A percentile compares a stretch with the other conserved stretches of the same genome.
Conservation (phyloP, 2,113 vertebrate genomes). For the Xiphorhynchus elegans region DNA sequence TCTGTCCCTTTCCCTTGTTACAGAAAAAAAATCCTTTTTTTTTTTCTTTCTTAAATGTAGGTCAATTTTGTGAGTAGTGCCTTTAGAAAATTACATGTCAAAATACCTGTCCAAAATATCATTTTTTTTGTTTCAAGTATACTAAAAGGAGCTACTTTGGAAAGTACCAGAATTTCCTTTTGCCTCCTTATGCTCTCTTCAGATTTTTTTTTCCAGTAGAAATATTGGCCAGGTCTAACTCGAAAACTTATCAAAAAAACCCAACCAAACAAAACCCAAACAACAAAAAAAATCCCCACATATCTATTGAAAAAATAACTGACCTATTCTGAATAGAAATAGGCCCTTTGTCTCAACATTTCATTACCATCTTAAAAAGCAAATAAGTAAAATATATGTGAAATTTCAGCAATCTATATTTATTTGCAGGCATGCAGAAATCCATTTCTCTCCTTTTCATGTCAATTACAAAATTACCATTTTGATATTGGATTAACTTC, state of each 20-base stretch:
- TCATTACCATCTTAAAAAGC: slow-evolving; percentile 5
- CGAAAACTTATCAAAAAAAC: not conserved
- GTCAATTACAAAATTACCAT: slow-evolving; percentile 44
- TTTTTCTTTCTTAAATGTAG: not conserved
- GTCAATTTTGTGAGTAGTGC: not conserved
- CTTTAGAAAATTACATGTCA: not conserved
- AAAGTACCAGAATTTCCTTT: not conserved
- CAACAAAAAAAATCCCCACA: not conserved
- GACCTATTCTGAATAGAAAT: not conserved
- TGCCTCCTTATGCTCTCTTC: not conserved
- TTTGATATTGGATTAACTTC: slow-evolving; percentile 31
- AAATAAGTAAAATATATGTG: not conserved
- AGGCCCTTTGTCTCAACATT: not conserved
- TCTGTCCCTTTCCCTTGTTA: not conserved
- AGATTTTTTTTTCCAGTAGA: not conserved
- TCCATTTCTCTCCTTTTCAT: not conserved
- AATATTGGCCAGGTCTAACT: not conserved
- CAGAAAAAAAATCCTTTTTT: not conserved
- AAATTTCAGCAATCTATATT: slow-evolving; percentile 20
- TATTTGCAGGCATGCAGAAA: slow-evolving; percentile 5
- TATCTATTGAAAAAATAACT: not conserved
- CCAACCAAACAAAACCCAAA: not conserved
- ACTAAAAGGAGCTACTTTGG: not conserved
- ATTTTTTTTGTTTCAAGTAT: not conserved
- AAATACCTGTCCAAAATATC: not conserved